A percentile compares a stretch with the other conserved stretches of the same genome.
These are phyloP conservation scores for Microcebus lehilahytsara DNA, from an alignment of 2,113 vertebrate genomes.

Conservation along the genomic window DNA sequence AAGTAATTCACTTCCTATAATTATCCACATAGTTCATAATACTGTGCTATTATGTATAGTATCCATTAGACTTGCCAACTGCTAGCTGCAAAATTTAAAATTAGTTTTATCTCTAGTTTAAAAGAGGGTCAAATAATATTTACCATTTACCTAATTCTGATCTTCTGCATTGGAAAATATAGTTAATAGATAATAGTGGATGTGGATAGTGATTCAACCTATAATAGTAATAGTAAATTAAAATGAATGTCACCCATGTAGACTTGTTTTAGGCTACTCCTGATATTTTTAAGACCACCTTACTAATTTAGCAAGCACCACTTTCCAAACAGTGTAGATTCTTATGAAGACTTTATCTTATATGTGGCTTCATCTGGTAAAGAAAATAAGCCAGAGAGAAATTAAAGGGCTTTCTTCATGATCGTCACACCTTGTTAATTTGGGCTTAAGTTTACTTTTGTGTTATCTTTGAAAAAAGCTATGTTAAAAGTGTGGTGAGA, in stretches of 20 bases:
- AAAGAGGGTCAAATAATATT: background rate
- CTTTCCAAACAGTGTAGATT: background rate
- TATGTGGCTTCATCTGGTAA: background rate
- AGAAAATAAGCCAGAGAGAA: conserved; percentile 16
- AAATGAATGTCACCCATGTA: background rate
- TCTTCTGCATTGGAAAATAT: background rate
- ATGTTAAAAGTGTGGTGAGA: background rate
- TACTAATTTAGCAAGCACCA: background rate
- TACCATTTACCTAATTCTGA: background rate
- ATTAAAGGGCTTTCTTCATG: background rate
- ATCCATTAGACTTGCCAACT: background rate
- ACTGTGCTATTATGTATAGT: background rate
- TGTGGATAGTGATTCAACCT: background rate
- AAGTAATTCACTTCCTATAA: background rate
- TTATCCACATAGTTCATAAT: background rate
- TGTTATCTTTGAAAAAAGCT: background rate
- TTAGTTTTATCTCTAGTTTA: background rate
- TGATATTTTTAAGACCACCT: background rate
- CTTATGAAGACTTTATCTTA: background rate
- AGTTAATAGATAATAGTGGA: background rate
- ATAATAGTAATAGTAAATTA: background rate
- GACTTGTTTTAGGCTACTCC: background rate
- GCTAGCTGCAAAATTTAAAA: background rate
- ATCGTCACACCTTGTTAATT: background rate
- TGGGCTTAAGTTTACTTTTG: conserved; percentile 24